Base-by-base conservation (phyloP, 2,888 invertebrate species). In the Axea sp. region DNA sequence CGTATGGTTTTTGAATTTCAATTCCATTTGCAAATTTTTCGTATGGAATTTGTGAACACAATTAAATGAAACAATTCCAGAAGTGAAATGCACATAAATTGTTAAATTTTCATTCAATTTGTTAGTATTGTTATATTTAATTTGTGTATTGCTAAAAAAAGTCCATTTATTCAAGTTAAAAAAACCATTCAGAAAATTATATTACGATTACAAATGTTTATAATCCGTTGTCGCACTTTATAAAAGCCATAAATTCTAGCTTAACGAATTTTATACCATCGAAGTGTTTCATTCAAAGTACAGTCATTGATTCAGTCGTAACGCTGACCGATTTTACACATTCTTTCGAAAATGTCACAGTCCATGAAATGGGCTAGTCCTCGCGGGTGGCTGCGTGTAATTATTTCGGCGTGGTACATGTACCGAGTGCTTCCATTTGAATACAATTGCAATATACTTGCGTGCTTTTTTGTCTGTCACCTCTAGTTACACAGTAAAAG, bases 381-480 rank as follows among this genome's bases (percentile, higher is more conserved):
- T 76, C 78, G 77, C 77, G 77, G 76, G 72, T 80, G 79, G 77
- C 79, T 80, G 80, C 79, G 76, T 78, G 80, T 82, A 83, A 83
- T 84, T 83, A 83, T 83, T 83, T 81, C 81, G 79, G 80, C 80
- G 78, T 77, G 77, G 77, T 77, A 74, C 78, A 76, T 73, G 71
- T 49, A 49, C 59, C 60, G 49, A 71, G 74, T 55, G 64, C 60
- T 59, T 49, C 28, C 51, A 80, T 82, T 80, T 79, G 76, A 79
- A 82, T 81, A 77, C 76, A 77, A 77, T 78, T 75, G 68, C 76
- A 76, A 76, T 77, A 78, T 77, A 71, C 73, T 64, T 53, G 55
- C 67, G 60, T 35, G 73, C 37, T 59, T 76, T 71, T 76, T 78
- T 78, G 64, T 49, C 49, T 35, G 53, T 57, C 73, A 68, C 65